Percentiles rank a stretch among this genome's conserved stretches.
phyloP scores from a whole-genome alignment of 2,797 vertebrate species.

The Aselliscus stoliczkanus region DNA sequence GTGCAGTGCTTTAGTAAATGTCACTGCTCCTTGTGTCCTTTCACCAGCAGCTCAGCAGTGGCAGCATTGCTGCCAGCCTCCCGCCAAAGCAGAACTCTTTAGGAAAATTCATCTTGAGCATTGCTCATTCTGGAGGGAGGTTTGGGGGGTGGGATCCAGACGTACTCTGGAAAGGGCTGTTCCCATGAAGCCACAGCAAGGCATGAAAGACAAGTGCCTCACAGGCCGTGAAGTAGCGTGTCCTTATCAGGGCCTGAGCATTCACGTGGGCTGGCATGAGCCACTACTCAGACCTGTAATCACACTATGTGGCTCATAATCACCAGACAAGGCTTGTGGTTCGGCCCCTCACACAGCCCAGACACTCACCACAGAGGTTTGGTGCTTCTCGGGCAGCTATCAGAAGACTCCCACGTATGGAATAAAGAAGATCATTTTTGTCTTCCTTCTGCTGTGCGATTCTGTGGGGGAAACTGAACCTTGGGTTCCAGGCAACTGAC shows the following conservation, averaged over 20 bases:
- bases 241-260: background rate
- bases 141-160: background rate
- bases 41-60: background rate
- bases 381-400: background rate
- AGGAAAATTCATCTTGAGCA: background rate
- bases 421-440: background rate
- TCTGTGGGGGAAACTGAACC: background rate
- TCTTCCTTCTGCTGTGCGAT: background rate
- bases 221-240: fast-evolving
- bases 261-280: background rate
- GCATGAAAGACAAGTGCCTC: background rate
- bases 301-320: background rate
- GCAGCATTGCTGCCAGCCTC: background rate
- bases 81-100: background rate
- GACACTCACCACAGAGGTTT: no score
- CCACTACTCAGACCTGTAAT: background rate
- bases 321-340: background rate
- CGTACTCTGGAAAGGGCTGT: background rate
- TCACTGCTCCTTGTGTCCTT: background rate
- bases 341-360: background rate
- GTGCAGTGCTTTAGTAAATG: background rate
- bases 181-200: background rate
- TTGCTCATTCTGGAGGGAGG: background rate
- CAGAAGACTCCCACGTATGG: background rate
- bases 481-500: background rate